Evolutionary conservation across 2,797 vertebrate species (phyloP).

Genomic region (Poecilia wingei): DNA sequence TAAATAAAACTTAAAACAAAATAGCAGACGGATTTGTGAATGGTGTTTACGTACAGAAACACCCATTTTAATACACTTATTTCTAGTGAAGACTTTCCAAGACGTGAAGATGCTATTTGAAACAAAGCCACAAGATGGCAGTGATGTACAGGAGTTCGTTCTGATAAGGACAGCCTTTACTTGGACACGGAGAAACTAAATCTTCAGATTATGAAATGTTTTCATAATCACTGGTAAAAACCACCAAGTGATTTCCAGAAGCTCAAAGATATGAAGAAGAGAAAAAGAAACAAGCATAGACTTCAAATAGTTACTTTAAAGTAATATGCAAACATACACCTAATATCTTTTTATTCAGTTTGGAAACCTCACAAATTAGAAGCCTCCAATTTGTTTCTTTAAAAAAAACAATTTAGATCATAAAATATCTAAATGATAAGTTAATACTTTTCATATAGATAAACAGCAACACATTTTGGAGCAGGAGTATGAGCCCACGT

Average conservation of each 20-base stretch:
- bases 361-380: background rate
- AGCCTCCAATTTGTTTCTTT: background rate
- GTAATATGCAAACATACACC: background rate
- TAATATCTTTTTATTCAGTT: too few relatives aligned
- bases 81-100: slow-evolving; percentile 11
- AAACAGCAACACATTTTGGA: slow-evolving; percentile 12
- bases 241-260: background rate
- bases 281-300: background rate
- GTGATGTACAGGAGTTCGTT: background rate
- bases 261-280: background rate
- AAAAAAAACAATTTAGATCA: too few relatives aligned
- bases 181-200: background rate
- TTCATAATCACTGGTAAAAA: background rate
- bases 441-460: slow-evolving; percentile 2
- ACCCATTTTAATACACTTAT: too few relatives aligned
- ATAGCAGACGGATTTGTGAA: background rate
- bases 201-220: background rate
- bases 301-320: background rate
- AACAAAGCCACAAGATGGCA: slow-evolving; percentile 1
- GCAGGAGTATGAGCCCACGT: slow-evolving; percentile 57
- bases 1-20: background rate
- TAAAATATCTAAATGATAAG: slow-evolving; percentile 12
- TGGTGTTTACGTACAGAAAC: background rate
- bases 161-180: background rate
- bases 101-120: background rate